Conservation (phyloP, 2,113 vertebrate species). For the Oryctolagus cuniculus region DNA sequence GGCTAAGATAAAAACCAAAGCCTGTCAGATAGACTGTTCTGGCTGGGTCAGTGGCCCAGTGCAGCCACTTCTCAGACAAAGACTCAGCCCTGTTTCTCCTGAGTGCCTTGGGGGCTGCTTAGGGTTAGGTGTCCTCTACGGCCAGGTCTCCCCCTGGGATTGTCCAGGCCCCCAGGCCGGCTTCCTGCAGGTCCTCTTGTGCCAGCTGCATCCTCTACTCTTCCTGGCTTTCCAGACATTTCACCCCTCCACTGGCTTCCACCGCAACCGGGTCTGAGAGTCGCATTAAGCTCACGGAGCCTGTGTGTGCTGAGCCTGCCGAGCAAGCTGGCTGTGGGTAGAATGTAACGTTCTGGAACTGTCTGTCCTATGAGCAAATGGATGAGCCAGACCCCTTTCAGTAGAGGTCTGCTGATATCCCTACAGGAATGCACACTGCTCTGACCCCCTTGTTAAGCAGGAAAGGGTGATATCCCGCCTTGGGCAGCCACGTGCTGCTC, state of each 20-base stretch:
- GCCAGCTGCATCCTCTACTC: not conserved
- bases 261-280: not conserved
- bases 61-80: no score
- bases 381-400: not conserved
- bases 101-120: no score
- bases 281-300: not conserved
- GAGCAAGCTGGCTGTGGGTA: not conserved
- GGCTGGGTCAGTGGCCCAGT: no score
- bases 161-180: no score
- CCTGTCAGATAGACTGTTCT: no score
- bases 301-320: not conserved
- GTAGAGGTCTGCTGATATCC: not conserved
- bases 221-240: no score
- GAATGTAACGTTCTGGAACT: not conserved
- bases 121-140: no score
- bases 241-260: not conserved
- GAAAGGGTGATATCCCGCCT: not conserved
- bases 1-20: no score
- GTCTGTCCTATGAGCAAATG: not conserved
- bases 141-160: not conserved
- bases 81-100: no score
- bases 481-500: no score
- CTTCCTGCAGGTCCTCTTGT: accelerated
- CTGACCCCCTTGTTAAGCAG: not conserved
- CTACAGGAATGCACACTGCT: not conserved